Evolutionary conservation across 1,140 invertebrate species (phyloP).

Genomic region (Orussus abietinus): DNA sequence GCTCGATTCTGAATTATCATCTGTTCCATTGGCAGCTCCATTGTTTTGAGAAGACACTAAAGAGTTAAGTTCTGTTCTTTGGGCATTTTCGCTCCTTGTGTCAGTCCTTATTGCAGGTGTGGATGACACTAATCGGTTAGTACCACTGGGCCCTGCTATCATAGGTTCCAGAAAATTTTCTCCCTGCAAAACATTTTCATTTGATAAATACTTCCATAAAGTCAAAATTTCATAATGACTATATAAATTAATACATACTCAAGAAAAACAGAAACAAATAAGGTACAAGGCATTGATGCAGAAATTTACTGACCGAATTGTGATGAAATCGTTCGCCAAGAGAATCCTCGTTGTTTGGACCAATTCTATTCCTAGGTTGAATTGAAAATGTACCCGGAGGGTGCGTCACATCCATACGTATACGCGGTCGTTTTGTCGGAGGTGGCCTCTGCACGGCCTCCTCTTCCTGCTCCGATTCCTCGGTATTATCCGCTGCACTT

Average conservation of each 20-base stretch:
- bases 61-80: constrained; percentile 34
- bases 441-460: constrained; percentile 36
- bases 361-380: constrained; percentile 27
- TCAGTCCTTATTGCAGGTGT: constrained; percentile 36
- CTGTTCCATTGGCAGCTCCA: constrained; percentile 39
- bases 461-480: constrained; percentile 27
- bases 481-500: constrained; percentile 23
- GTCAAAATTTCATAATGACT: too few relatives aligned
- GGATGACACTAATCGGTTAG: constrained; percentile 38
- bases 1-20: constrained; percentile 54
- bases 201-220: too few relatives aligned
- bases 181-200: constrained; percentile 25
- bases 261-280: too few relatives aligned
- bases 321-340: constrained; percentile 27
- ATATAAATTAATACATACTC: too few relatives aligned
- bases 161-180: constrained; percentile 39
- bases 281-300: too few relatives aligned
- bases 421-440: constrained; percentile 43
- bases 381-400: constrained; percentile 48
- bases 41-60: constrained; percentile 39
- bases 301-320: constrained; percentile 12
- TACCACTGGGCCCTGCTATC: constrained; percentile 34
- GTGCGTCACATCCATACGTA: constrained; percentile 47
- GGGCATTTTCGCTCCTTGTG: constrained; percentile 22
- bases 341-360: constrained; percentile 21